Evolutionary conservation across 2,888 invertebrate species (phyloP), one percentile per base, ranked within the genome.

Genomic region (Andrena flavipes): DNA sequence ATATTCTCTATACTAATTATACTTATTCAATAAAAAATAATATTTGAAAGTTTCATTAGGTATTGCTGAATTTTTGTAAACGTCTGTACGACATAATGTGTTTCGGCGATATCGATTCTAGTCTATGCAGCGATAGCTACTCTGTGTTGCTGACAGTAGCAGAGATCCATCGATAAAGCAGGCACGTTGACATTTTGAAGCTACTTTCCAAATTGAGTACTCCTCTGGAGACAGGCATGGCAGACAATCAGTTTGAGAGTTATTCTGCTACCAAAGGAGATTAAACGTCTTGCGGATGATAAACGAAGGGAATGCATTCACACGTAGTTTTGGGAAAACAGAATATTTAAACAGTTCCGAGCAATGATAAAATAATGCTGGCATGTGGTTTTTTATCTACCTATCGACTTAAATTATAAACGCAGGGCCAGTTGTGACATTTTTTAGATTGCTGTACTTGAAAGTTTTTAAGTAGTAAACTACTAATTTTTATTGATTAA

Each of bases 151-250:
- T 88, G 89, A 89, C 82, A 76, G 73, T 62, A 76, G 74, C 73
- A 78, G 80, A 89, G 89, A 91, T 90, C 76, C 68, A 71, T 85
- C 76, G 90, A 90, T 90, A 89, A 84, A 84, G 88, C 89, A 89
- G 86, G 75, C 80, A 81, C 80, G 63, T 79, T 77, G 82, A 79
- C 54, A 68, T 79, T 85, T 74, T 68, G 29, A 16, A n/a, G 16
- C 51, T 54, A 33, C 60, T 73, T 74, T 71, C 33, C 54, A 26
- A 29, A 73, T 30, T 30, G 54, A 68, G 30, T n/a, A 42, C 33
- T 30, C 63, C 54, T 68, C n/a, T 26, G 26, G 20, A 10, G 42
- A 42, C 48, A 64, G 51, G 30, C 2, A 68, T 20, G 35, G 29
- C 10, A n/a, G 48, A 26, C 70, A 59, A 77, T 75, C 35, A 54